Evolutionary conservation across 1,140 invertebrate species (phyloP).

Genomic region (Hyles euphorbiae): DNA sequence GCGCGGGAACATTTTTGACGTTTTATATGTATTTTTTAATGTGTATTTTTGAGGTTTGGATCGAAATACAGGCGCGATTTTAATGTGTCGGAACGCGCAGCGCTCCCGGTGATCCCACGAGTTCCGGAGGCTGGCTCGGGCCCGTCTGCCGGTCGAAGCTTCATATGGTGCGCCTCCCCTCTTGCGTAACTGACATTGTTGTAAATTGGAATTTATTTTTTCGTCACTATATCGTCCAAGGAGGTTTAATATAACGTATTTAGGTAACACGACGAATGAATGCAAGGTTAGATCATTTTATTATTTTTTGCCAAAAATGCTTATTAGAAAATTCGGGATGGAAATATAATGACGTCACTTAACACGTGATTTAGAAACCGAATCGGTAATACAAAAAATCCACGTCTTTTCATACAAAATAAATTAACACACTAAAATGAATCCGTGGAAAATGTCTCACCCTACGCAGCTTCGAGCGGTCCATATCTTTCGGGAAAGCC

Average conservation of each 20-base stretch:
- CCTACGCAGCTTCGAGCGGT: conserved; percentile 58
- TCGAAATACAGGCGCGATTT: conserved; percentile 16
- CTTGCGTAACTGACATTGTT: conserved; percentile 68
- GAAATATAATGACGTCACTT: too few relatives aligned
- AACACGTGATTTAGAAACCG: too few relatives aligned
- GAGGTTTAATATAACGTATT: too few relatives aligned
- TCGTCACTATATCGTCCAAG: too few relatives aligned
- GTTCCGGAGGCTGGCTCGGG: conserved; percentile 57
- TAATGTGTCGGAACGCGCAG: conserved; percentile 22
- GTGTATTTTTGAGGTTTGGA: conserved; percentile 12
- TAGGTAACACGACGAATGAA: too few relatives aligned
- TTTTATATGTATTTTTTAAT: conserved; percentile 10
- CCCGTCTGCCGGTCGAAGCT: conserved; percentile 47
- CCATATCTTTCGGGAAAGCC: conserved; percentile 56
- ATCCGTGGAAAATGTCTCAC: conserved; percentile 9
- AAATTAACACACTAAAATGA: background rate
- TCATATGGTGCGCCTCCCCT: conserved; percentile 50
- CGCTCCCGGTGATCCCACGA: conserved; percentile 45
- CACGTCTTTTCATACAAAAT: background rate
- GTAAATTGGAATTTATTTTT: conserved; percentile 13
- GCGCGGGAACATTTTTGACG: conserved; percentile 30
- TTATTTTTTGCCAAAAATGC: too few relatives aligned
- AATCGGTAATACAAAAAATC: background rate
- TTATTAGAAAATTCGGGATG: too few relatives aligned
- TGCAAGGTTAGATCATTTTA: too few relatives aligned